Percentiles rank a stretch among this genome's conserved stretches.
These are phyloP conservation scores for Copidosoma aretas DNA, from an alignment of 2,888 invertebrate species.

Conservation along the genomic window DNA sequence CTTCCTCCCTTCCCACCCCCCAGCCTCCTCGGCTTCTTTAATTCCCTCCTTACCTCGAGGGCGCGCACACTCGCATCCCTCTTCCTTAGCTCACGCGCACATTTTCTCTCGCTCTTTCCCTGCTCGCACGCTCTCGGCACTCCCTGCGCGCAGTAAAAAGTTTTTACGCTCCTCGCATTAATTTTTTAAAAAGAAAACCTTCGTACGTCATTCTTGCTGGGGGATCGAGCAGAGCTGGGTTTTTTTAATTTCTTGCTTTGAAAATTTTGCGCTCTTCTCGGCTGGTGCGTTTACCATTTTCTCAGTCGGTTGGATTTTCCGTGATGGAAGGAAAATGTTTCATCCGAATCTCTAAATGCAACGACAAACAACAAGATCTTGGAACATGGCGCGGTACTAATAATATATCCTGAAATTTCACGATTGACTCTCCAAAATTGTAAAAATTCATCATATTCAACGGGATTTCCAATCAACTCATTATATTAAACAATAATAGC, in stretches of 20 bases:
- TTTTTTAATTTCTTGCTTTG: not conserved
- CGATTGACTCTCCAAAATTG: too few relatives aligned
- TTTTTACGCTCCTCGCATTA: slow-evolving; percentile 28
- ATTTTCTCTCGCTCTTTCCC: not conserved
- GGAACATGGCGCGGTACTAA: too few relatives aligned
- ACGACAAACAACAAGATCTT: too few relatives aligned
- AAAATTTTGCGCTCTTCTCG: too few relatives aligned
- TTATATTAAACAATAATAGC: too few relatives aligned
- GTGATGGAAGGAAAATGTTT: too few relatives aligned
- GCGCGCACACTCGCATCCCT: slow-evolving; percentile 1
- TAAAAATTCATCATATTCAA: too few relatives aligned
- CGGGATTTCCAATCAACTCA: too few relatives aligned
- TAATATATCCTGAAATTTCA: too few relatives aligned
- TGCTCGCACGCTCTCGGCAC: not conserved
- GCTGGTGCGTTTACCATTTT: too few relatives aligned
- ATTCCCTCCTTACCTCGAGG: slow-evolving; percentile 2
- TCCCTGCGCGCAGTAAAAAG: slow-evolving; percentile 20
- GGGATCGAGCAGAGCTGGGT: not conserved
- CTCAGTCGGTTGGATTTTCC: too few relatives aligned
- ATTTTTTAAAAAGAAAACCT: slow-evolving; percentile 26
- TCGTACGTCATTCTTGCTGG: slow-evolving; percentile 1
- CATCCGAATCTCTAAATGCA: too few relatives aligned
- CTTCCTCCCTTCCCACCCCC: slow-evolving; percentile 33
- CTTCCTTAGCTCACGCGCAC: not conserved
- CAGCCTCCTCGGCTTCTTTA: slow-evolving; percentile 10